These are phyloP conservation scores for Kryptopterus vitreolus DNA, from an alignment of 2,797 vertebrate genomes.

Conservation along the genomic window DNA sequence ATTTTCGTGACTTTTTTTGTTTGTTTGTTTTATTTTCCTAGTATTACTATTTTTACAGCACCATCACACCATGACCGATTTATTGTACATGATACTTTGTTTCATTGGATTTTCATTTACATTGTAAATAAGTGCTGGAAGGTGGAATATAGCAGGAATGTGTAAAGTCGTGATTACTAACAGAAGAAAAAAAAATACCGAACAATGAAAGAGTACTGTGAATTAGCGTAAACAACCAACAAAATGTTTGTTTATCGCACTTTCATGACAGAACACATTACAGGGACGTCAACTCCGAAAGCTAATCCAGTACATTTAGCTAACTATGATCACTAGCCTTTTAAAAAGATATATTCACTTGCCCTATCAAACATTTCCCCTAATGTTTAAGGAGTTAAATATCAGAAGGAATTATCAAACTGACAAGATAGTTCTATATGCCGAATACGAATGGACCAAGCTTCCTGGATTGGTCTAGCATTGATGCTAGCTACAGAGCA, in stretches of 20 bases:
- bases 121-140: neutral
- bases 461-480: constrained; percentile 33
- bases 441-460: neutral
- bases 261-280: neutral
- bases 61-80: no score
- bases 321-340: neutral
- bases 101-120: neutral
- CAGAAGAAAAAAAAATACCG: neutral
- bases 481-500: neutral
- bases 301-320: neutral
- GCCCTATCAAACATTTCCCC: neutral
- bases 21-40: no score
- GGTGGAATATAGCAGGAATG: neutral
- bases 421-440: neutral
- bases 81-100: no score
- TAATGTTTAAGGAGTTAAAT: neutral
- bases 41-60: no score
- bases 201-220: neutral
- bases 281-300: neutral
- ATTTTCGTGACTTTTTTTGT: no score
- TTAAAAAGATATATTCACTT: no score
- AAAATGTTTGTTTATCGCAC: neutral
- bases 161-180: neutral
- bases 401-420: neutral
- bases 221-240: neutral